Evolutionary conservation across 2,888 invertebrate genomes (phyloP).

Genomic region (Ischnura elegans): DNA sequence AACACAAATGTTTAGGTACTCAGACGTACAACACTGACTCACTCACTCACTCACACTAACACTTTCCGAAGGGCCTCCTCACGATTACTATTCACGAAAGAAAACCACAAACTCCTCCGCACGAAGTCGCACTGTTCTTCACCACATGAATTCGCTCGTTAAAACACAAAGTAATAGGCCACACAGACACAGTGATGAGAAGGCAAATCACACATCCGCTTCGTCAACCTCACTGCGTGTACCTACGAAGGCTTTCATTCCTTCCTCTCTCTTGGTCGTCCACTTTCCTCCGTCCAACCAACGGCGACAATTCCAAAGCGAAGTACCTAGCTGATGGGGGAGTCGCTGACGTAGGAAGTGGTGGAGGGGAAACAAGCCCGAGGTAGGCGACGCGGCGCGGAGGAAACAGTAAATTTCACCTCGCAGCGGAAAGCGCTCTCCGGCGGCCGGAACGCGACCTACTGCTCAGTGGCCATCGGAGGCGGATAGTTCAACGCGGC

Average conservation of each 20-base stretch:
- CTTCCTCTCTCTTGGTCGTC: neutral
- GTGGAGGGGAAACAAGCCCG: neutral
- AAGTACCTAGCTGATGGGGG: neutral
- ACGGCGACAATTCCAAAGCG: too few species aligned
- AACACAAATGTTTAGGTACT: neutral
- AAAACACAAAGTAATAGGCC: neutral
- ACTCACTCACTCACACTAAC: neutral
- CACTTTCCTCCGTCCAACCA: neutral
- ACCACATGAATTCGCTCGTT: too few species aligned
- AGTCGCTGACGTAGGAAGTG: neutral
- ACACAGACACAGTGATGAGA: neutral
- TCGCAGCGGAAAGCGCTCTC: neutral
- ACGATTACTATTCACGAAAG: too few species aligned
- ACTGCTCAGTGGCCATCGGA: too few species aligned
- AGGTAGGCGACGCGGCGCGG: neutral
- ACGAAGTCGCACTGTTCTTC: too few species aligned
- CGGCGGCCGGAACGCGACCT: neutral
- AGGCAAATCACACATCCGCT: neutral
- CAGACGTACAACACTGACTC: neutral
- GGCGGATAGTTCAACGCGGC: too few species aligned
- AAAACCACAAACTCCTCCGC: too few species aligned
- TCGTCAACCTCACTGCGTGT: neutral
- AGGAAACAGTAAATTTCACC: neutral
- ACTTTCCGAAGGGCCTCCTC: too few species aligned
- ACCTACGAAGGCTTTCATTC: neutral